Conservation (phyloP, 2,113 vertebrate genomes). For the Arothron firmamentum region DNA sequence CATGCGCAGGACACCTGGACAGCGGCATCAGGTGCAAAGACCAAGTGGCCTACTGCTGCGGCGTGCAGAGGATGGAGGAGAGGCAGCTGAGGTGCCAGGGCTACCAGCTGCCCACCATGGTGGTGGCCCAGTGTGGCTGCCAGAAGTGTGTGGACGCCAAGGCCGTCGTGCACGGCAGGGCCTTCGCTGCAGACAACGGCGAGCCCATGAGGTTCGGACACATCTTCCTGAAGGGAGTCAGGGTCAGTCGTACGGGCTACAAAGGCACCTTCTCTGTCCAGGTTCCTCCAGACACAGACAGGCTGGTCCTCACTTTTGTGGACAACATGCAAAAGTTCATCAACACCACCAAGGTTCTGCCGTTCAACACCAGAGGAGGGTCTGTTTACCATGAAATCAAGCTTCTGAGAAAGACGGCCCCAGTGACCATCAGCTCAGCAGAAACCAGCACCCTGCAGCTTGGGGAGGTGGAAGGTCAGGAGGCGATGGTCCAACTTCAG, state of each 20-base stretch:
- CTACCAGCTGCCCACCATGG: conserved; percentile 87
- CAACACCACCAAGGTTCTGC: conserved; percentile 94
- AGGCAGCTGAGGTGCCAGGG: conserved; percentile 81
- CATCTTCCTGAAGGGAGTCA: conserved; percentile 84
- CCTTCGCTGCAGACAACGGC: conserved; percentile 84
- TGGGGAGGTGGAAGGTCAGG: conserved; percentile 82
- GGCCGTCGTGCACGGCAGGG: conserved; percentile 83
- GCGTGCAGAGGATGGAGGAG: conserved; percentile 83
- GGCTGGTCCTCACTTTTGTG: conserved; percentile 93
- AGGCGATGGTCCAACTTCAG: conserved; percentile 87
- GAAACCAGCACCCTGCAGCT: conserved; percentile 85
- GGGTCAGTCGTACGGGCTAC: conserved; percentile 92
- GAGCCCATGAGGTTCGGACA: conserved; percentile 96
- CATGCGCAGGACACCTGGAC: conserved; percentile 83
- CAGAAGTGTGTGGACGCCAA: conserved; percentile 87
- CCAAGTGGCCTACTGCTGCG: conserved; percentile 84
- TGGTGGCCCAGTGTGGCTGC: conserved; percentile 83
- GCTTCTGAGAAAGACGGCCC: conserved; percentile 83
- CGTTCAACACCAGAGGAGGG: conserved; percentile 89
- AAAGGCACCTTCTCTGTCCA: conserved; percentile 94
- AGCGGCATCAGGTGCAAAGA: conserved; percentile 88
- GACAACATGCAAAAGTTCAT: conserved; percentile 94
- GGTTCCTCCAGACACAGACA: conserved; percentile 83
- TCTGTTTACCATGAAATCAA: conserved; percentile 92
- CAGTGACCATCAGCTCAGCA: conserved; percentile 79